These are phyloP conservation scores for Melanophora roralis DNA, from an alignment of 2,888 invertebrate genomes.

Conservation along the genomic window DNA sequence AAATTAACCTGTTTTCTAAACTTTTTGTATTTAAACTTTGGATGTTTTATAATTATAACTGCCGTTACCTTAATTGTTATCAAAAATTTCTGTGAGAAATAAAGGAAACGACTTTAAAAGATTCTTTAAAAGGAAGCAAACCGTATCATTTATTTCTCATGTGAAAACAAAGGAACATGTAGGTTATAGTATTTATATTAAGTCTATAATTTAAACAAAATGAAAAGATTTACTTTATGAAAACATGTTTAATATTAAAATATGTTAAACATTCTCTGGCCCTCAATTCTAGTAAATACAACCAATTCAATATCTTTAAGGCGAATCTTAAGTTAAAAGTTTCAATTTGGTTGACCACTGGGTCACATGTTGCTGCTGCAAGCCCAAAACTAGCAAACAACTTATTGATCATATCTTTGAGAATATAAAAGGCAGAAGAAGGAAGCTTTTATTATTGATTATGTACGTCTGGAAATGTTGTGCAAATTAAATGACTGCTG, in stretches of 20 bases:
- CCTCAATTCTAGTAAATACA: constrained; percentile 60
- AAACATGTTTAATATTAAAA: constrained; percentile 32
- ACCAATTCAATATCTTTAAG: constrained; percentile 51
- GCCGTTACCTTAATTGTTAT: too few species aligned
- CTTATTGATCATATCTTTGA: background rate
- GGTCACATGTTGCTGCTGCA: constrained; percentile 15
- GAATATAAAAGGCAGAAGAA: background rate
- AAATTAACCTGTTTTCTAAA: too few species aligned
- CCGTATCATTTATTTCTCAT: constrained; percentile 36
- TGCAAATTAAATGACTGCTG: constrained; percentile 74
- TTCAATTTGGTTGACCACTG: constrained; percentile 33
- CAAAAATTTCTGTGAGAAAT: background rate
- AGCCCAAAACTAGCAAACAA: background rate
- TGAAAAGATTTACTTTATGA: constrained; percentile 50
- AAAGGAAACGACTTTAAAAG: background rate
- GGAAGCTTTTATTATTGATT: constrained; percentile 69
- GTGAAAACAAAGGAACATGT: background rate
- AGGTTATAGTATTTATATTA: too few species aligned
- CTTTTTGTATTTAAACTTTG: too few species aligned
- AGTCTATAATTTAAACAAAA: constrained; percentile 56
- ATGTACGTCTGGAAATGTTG: constrained; percentile 75
- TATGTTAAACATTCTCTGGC: constrained; percentile 26
- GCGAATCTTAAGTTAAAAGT: constrained; percentile 49
- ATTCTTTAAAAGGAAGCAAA: constrained; percentile 51
- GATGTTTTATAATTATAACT: too few species aligned